A percentile compares a stretch with the other conserved stretches of the same genome.
Evolutionary conservation across 2,113 vertebrate genomes (phyloP).

Genomic region (Pristiophorus japonicus): DNA sequence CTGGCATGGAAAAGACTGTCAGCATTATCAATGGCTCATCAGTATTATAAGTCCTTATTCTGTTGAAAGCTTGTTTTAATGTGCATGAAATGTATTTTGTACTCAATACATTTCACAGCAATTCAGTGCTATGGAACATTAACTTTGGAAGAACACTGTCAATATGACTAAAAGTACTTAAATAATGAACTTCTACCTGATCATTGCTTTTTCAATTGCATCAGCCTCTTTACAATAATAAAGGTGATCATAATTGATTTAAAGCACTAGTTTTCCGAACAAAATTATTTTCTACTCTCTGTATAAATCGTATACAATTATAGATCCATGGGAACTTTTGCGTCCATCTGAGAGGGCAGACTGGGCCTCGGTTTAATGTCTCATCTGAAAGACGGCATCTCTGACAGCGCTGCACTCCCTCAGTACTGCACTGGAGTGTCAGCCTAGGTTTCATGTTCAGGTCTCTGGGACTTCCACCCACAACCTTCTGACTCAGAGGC

Average conservation of each 20-base stretch:
- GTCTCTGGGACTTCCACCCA: background rate
- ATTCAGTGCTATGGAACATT: constrained; percentile 16
- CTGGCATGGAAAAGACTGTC: background rate
- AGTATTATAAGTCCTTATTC: background rate
- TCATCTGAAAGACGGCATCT: background rate
- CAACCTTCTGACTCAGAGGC: background rate
- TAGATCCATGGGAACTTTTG: background rate
- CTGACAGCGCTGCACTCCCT: background rate
- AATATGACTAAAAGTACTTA: background rate
- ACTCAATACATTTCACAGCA: background rate
- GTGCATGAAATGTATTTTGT: background rate
- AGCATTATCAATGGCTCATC: background rate
- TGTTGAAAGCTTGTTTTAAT: background rate
- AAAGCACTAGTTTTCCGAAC: background rate
- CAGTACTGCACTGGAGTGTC: background rate
- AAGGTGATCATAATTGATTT: background rate
- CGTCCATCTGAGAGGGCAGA: background rate
- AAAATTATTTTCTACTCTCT: background rate
- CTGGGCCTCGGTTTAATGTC: background rate
- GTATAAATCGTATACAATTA: background rate
- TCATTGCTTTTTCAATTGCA: constrained; percentile 1
- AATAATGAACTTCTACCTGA: background rate
- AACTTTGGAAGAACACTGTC: constrained; percentile 6
- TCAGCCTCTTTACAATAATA: background rate
- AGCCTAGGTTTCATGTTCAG: background rate